These are phyloP conservation scores for Arremon brunneinucha DNA, from an alignment of 2,797 vertebrate genomes.

Conservation along the genomic window DNA sequence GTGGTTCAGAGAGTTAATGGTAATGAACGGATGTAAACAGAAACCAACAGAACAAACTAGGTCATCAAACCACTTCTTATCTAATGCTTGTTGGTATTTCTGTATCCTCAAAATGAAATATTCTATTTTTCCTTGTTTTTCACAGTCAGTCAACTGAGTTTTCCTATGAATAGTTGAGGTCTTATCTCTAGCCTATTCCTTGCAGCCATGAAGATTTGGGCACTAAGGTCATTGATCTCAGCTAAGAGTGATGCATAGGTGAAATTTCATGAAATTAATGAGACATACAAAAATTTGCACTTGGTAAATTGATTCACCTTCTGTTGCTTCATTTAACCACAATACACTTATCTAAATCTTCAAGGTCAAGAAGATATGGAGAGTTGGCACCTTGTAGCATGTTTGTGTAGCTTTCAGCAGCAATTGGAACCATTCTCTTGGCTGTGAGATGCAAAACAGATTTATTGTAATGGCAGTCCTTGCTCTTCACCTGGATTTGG, in stretches of 20 bases:
- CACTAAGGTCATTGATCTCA: neutral
- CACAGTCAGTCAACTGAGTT: neutral
- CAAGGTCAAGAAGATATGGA: neutral
- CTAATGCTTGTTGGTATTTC: neutral
- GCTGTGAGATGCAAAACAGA: neutral
- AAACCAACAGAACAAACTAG: neutral
- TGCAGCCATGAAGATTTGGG: neutral
- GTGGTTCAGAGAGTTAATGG: neutral
- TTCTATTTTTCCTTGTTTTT: neutral
- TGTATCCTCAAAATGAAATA: neutral
- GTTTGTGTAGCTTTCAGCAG: neutral
- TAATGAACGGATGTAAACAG: neutral
- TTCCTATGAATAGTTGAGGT: neutral
- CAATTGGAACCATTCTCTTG: neutral
- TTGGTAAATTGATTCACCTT: neutral
- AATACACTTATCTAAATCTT: neutral
- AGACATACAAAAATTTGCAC: neutral
- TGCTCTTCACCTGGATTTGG: neutral
- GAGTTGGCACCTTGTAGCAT: rapidly evolving
- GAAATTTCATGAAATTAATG: neutral
- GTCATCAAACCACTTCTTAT: neutral
- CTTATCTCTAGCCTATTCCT: neutral
- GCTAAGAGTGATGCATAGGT: neutral
- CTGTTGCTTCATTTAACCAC: neutral
- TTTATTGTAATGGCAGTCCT: neutral